Conservation (phyloP, 2,888 invertebrate genomes). For the Hemaris fuciformis region DNA sequence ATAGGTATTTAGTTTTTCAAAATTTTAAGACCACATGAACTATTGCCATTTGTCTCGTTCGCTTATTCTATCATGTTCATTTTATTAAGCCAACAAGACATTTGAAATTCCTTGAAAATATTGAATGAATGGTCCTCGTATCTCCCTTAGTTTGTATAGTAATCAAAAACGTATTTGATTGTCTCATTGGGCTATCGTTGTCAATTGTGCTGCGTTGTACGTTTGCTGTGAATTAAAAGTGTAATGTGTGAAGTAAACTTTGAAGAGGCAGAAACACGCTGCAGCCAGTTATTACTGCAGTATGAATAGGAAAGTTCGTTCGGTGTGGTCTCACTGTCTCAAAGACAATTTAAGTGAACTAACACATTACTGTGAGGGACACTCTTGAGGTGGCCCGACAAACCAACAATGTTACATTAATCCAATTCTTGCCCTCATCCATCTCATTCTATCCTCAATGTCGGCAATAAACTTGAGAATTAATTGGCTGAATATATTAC, state of each 20-base stretch:
- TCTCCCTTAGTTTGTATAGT: not conserved
- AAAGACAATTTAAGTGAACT: not conserved
- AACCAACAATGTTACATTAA: too few species aligned
- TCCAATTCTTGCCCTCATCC: too few species aligned
- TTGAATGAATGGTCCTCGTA: not conserved
- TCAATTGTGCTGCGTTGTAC: not conserved
- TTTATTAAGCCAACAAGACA: too few species aligned
- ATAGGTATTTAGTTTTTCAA: too few species aligned
- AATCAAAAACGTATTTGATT: not conserved
- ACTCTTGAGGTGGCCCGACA: not conserved
- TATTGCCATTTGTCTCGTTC: too few species aligned
- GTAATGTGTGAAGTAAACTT: not conserved
- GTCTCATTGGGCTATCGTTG: not conserved
- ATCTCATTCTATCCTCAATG: too few species aligned
- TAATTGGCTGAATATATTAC: too few species aligned
- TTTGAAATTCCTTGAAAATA: too few species aligned
- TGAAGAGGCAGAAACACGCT: too few species aligned
- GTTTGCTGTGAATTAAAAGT: not conserved
- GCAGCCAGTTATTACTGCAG: not conserved
- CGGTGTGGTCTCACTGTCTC: not conserved
- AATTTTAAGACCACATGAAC: too few species aligned
- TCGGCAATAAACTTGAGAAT: too few species aligned
- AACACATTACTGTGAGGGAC: not conserved
- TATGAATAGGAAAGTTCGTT: not conserved
- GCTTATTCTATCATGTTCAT: too few species aligned